Percentiles rank a stretch among this genome's conserved stretches.
phyloP scores from a whole-genome alignment of 2,797 vertebrate genomes.

The Uromys caudimaculatus region DNA sequence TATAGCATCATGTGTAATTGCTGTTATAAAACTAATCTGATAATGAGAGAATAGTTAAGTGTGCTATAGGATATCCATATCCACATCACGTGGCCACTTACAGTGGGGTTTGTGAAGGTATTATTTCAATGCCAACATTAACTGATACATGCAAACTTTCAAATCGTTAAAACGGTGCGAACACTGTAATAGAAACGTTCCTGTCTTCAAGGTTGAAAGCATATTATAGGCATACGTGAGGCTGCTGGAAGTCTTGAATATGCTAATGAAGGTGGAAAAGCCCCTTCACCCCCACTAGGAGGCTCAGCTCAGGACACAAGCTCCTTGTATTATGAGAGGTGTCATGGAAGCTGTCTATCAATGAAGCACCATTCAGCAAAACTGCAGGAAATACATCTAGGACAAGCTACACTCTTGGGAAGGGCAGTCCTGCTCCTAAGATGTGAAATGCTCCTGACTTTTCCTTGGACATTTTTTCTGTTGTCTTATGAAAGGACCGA shows the following conservation, averaged over 20 bases:
- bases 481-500: not conserved
- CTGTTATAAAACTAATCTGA: not conserved
- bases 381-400: not conserved
- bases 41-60: not conserved
- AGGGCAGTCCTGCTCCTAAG: not conserved
- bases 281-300: not conserved
- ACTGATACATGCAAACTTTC: not conserved
- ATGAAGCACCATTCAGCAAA: not conserved
- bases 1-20: not conserved
- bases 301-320: accelerated
- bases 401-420: not conserved
- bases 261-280: slow-evolving; percentile 7
- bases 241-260: not conserved
- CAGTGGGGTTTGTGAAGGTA: not conserved
- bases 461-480: not conserved
- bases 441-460: not conserved
- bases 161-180: not conserved
- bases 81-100: not conserved
- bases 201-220: slow-evolving; percentile 43
- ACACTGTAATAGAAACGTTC: slow-evolving; percentile 7
- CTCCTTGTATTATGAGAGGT: not conserved
- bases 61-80: not conserved
- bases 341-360: not conserved
- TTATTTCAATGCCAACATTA: slow-evolving; percentile 52
- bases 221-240: not conserved